phyloP scores from a whole-genome alignment of 2,797 vertebrate species.

The Thaleichthys pacificus region DNA sequence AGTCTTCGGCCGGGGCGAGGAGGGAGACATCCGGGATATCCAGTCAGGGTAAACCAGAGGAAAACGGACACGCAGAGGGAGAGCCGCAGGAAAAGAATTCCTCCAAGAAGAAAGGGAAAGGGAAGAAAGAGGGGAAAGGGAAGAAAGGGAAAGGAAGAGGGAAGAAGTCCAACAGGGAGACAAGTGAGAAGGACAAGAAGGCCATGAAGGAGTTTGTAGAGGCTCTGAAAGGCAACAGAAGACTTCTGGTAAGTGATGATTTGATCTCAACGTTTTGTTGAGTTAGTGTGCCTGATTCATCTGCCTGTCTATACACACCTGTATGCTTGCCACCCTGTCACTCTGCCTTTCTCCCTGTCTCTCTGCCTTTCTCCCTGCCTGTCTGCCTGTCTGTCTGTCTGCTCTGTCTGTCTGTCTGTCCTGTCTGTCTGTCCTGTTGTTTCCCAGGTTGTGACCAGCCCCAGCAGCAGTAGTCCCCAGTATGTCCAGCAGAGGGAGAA shows the following conservation, averaged over 20 bases:
- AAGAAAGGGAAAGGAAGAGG: conserved; percentile 72
- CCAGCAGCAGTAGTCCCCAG: conserved; percentile 62
- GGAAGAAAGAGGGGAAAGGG: conserved; percentile 68
- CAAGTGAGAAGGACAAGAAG: conserved; percentile 62
- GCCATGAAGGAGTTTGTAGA: conserved; percentile 68
- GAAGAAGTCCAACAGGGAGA: conserved; percentile 66
- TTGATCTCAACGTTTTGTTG: not conserved
- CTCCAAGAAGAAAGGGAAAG: conserved; percentile 73
- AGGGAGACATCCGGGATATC: conserved; percentile 27
- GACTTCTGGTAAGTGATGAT: conserved; percentile 73
- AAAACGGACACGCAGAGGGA: conserved; percentile 36
- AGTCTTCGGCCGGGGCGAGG: not conserved
- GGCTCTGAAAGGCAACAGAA: conserved; percentile 64
- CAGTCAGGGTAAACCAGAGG: conserved; percentile 34
- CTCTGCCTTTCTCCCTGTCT: not conserved
- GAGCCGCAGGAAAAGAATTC: conserved; percentile 39
- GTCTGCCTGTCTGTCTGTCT: not conserved
- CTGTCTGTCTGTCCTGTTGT: not conserved
- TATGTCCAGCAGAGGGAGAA: conserved; percentile 72
- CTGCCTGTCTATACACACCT: not conserved
- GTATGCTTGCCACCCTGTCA: too few species aligned
- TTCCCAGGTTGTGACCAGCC: conserved; percentile 73
- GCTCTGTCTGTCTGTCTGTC: not conserved
- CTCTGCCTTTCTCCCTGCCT: not conserved
- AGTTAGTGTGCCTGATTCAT: conserved; percentile 1